These are phyloP conservation scores for Phycodurus eques DNA, from an alignment of 2,113 vertebrate genomes.

Conservation along the genomic window DNA sequence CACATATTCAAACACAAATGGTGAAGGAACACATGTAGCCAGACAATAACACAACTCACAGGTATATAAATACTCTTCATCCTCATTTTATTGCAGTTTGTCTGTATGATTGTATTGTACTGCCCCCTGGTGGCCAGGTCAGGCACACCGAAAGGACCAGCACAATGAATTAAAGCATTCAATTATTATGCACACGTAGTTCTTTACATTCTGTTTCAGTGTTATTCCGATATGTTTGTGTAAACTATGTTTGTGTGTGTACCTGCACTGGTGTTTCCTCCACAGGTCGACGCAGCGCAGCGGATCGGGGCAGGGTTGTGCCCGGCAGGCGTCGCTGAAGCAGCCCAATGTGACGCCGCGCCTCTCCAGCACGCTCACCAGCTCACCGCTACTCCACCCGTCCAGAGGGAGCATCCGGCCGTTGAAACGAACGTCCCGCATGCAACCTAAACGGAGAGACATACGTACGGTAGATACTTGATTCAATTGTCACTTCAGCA, in stretches of 20 bases:
- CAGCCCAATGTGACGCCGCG: conserved; percentile 77
- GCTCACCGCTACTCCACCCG: conserved; percentile 67
- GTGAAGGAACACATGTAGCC: no score
- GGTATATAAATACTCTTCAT: no score
- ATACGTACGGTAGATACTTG: neutral
- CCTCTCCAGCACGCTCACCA: conserved; percentile 70
- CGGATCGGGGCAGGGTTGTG: conserved; percentile 76
- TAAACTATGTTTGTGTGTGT: conserved; percentile 1
- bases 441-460: conserved; percentile 73
- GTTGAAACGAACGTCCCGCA: conserved; percentile 82
- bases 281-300: conserved; percentile 85
- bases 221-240: neutral
- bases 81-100: no score
- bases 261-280: conserved; percentile 90
- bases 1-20: no score
- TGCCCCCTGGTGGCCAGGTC: no score
- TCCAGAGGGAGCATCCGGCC: conserved; percentile 77
- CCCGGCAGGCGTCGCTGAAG: conserved; percentile 79
- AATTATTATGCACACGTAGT: no score
- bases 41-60: no score
- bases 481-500: neutral
- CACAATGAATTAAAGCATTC: no score
- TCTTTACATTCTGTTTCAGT: no score
- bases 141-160: no score
- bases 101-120: no score